A percentile compares a stretch with the other conserved stretches of the same genome.
Conservation (phyloP, 2,797 vertebrate species). For the Oryzias sinensis region DNA sequence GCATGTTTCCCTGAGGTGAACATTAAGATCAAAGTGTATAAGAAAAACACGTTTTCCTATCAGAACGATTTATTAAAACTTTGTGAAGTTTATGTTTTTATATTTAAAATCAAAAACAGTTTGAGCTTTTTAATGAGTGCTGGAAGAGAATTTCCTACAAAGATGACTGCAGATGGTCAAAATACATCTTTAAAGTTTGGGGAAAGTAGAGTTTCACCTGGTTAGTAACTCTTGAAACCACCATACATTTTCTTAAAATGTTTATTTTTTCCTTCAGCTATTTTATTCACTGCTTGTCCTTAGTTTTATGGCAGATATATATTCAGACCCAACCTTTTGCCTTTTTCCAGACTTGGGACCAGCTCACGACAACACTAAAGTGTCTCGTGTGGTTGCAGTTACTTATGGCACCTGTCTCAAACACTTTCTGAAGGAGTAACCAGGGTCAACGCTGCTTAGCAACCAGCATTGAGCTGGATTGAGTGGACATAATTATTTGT, state of each 20-base stretch:
- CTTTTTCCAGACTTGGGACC: no score
- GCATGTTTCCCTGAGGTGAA: conserved; percentile 24
- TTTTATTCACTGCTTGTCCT: no score
- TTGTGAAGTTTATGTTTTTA: conserved; percentile 2
- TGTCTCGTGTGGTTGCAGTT: no score
- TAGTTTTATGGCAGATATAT: no score
- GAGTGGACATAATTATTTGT: no score
- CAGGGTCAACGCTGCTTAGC: no score
- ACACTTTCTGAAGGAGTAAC: no score
- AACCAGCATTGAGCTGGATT: no score
- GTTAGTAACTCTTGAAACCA: background rate
- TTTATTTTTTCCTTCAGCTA: no score
- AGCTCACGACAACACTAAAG: no score
- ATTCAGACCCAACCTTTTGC: no score
- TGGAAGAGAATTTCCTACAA: conserved; percentile 3
- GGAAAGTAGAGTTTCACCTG: background rate
- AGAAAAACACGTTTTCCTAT: conserved; percentile 12
- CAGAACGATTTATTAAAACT: conserved; percentile 20
- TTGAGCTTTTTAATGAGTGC: conserved; percentile 8
- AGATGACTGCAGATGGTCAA: conserved; percentile 3
- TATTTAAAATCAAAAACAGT: conserved; percentile 8
- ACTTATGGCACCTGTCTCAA: no score
- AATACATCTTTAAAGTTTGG: conserved; percentile 9
- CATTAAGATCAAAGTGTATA: conserved; percentile 9
- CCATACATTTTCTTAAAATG: conserved; percentile 1